Evolutionary conservation across 2,888 invertebrate species (phyloP), one percentile per base, ranked within the genome.

Genomic region (Agonum fuliginosum): DNA sequence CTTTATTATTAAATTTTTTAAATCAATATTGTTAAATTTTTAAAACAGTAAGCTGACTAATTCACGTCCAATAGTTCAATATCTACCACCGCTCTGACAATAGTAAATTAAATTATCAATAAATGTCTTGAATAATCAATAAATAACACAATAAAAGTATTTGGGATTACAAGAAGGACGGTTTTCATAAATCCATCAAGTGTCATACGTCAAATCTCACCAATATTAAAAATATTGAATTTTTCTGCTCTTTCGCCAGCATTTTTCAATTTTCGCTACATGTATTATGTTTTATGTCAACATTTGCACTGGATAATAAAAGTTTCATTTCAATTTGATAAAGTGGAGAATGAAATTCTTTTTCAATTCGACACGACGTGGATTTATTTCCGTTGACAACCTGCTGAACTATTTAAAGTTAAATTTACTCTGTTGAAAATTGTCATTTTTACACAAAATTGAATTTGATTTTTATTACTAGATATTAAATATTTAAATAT

Each of bases 141-240:
- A n/a, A n/a, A n/a, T 6, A 8, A 19, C 48, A 20, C 5, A 48
- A 20, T 48, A 20, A 58, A 27, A n/a, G 8, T 58, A n/a, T n/a
- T n/a, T n/a, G n/a, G n/a, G n/a, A n/a, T 27, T 27, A 58, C 17
- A 27, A 14, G 58, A 58, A 58, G 27, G 27, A 58, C 8, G 20
- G 30, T 27, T 58, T 58, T 58, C 58, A 58, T 27, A 27, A 27
- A 58, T 58, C 58, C 27, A 10, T 58, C 30, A n/a, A 4, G 27
- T 27, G 27, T 58, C 58, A 58, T 12, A 58, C 17, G 30, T 58
- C 27, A 58, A 24, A 58, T 30, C 24, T 58, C 27, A 58, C 24
- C 10, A 58, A 58, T 27, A 24, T n/a, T n/a, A n/a, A n/a, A 58
- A 58, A 58, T 58, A 58, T 58, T 58, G 58, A 58, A 58, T 27